Base-by-base conservation (phyloP, 2,113 vertebrate species). In the Scatophagus argus region DNA sequence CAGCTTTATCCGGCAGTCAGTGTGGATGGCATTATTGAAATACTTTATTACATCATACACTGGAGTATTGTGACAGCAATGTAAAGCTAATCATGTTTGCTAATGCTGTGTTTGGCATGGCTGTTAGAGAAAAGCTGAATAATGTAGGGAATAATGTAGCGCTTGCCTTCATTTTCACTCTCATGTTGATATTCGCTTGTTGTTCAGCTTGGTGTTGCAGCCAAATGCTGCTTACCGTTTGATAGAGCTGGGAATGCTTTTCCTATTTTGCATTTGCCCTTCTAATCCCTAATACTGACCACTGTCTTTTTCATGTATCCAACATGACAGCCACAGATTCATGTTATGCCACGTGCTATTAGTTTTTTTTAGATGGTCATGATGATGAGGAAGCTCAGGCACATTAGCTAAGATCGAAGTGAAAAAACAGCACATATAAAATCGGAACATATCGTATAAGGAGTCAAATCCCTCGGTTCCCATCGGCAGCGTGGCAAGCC, bases 41-140 rank as follows among this genome's bases (percentile, higher is more conserved):
- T 54, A 69, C 74, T 68, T 68, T 71, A 81, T 84, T 74, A 77
- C 61, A 70, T 84, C 63, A 51, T 19, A 49, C 66, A n/a, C 70
- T 31, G 61, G 65, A 73, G 72, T 38, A 66, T 77, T 87, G 69
- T 76, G 55, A 61, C 74, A 75, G 56, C 49, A 56, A 59, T 44
- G 79, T 82, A 80, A 74, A 79, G 79, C 74, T 82, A 75, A 89
- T 86, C 83, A 25, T 47, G 69, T 83, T 58, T 68, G 62, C 32
- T 70, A 60, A 80, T 34, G 56, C 65, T 3, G 25, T 54, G 56
- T 82, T 82, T 65, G 44, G 39, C 25, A 11, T 16, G 38, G 38
- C 75, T 82, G 64, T 73, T 70, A n/a, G 13, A 67, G 73, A 81
- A 74, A 65, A 49, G 54, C 21, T 2, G 17, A n/a, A n/a, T n/a